These are phyloP conservation scores for Glandiceps talaboti DNA, from an alignment of 53 echinoderm and acorn worm species.

Conservation along the genomic window DNA sequence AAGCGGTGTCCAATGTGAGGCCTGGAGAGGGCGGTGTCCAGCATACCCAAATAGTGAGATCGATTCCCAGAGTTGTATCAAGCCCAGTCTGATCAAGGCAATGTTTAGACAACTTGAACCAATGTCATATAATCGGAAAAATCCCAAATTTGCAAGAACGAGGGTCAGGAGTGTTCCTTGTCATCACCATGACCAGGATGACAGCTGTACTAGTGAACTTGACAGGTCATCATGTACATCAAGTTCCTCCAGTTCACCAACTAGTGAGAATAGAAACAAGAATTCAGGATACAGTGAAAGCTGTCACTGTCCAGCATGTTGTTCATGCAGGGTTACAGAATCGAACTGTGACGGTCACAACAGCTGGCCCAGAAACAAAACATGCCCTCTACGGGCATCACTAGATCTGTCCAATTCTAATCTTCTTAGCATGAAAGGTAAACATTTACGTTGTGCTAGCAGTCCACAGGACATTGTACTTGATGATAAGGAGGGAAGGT, in stretches of 20 bases:
- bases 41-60: conserved; percentile 52
- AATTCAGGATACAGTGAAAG: conserved; percentile 10
- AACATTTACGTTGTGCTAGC: not conserved
- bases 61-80: conserved; percentile 84
- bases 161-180: conserved; percentile 5
- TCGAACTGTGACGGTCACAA: conserved; percentile 31
- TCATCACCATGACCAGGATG: conserved; percentile 4
- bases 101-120: conserved; percentile 38
- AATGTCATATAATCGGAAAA: conserved; percentile 2
- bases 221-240: not conserved
- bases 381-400: conserved; percentile 64
- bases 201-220: not conserved
- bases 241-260: not conserved
- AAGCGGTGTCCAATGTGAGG: conserved; percentile 16
- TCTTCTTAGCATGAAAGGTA: not conserved
- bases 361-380: conserved; percentile 89
- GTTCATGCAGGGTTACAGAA: conserved; percentile 43
- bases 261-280: not conserved
- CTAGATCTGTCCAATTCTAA: not conserved
- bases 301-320: conserved; percentile 96
- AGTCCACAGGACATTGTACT: not conserved
- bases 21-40: conserved; percentile 2
- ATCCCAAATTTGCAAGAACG: not conserved
- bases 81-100: conserved; percentile 81
- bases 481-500: not conserved